Evolutionary conservation across 2,888 invertebrate genomes (phyloP).

Genomic region (Drosophila phalerata): DNA sequence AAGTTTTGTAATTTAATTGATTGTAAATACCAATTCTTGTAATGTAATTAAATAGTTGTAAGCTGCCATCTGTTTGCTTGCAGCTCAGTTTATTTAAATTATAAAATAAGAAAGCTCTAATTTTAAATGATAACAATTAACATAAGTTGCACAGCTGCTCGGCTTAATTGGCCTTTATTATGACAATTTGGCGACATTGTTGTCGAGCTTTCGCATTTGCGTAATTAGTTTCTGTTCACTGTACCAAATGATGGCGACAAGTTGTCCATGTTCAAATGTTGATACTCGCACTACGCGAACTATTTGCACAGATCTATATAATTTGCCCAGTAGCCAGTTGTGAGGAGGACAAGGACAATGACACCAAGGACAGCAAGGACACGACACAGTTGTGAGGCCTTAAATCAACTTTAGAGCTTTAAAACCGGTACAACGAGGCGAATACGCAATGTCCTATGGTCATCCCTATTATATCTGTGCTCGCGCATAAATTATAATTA

Average conservation of each 20-base stretch:
- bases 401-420: conserved; percentile 55
- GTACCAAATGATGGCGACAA: conserved; percentile 56
- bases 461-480: conserved; percentile 53
- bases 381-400: conserved; percentile 31
- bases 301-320: conserved; percentile 22
- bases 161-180: conserved; percentile 19
- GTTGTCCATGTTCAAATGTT: conserved; percentile 47
- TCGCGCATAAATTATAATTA: conserved; percentile 74
- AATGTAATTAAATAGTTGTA: neutral
- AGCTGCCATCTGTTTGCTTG: conserved; percentile 1
- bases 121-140: conserved; percentile 24
- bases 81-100: neutral
- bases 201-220: conserved; percentile 38
- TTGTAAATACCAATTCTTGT: neutral
- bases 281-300: conserved; percentile 14
- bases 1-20: too few relatives aligned
- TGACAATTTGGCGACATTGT: conserved; percentile 23
- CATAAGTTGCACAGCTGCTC: conserved; percentile 6
- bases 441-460: conserved; percentile 22
- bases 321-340: conserved; percentile 19
- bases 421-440: conserved; percentile 22
- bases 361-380: conserved; percentile 6
- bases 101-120: neutral
- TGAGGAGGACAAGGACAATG: conserved; percentile 34
- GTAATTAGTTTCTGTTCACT: conserved; percentile 46